A percentile compares a stretch with the other conserved stretches of the same genome.
Conservation (phyloP, 2,888 invertebrate genomes). For the Heliconius erato region DNA sequence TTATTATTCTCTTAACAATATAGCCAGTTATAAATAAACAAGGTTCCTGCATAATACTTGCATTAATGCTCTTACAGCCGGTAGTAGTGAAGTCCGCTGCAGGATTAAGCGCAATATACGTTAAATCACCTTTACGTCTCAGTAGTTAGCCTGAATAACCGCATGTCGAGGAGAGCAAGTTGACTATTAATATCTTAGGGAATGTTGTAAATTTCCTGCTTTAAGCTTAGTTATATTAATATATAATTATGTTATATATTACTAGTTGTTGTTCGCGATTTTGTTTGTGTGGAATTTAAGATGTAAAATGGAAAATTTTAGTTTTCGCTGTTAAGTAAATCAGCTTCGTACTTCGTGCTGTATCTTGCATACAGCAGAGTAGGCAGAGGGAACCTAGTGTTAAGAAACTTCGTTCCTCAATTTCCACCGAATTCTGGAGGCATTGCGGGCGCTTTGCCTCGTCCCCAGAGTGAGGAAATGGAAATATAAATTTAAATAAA, state of each 20-base stretch:
- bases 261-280: not conserved
- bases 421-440: too few species aligned
- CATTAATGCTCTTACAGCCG: slow-evolving; percentile 28
- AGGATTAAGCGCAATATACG: slow-evolving; percentile 33
- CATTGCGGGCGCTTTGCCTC: too few species aligned
- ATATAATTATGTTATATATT: not conserved
- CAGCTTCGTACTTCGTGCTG: too few species aligned
- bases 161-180: slow-evolving; percentile 13
- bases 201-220: not conserved
- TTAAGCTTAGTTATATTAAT: slow-evolving; percentile 9
- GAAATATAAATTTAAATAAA: too few species aligned
- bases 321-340: too few species aligned
- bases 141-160: slow-evolving; percentile 28
- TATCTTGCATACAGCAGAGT: too few species aligned
- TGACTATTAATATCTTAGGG: slow-evolving; percentile 20
- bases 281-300: not conserved
- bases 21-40: slow-evolving; percentile 10
- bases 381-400: too few species aligned
- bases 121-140: slow-evolving; percentile 32
- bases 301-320: too few species aligned
- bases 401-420: too few species aligned
- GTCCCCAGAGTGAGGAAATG: too few species aligned
- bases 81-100: slow-evolving; percentile 15
- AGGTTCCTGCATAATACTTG: slow-evolving; percentile 12
- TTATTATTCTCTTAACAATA: slow-evolving; percentile 10